Evolutionary conservation across 2,888 invertebrate genomes (phyloP).

Genomic region (Julus scanicus): DNA sequence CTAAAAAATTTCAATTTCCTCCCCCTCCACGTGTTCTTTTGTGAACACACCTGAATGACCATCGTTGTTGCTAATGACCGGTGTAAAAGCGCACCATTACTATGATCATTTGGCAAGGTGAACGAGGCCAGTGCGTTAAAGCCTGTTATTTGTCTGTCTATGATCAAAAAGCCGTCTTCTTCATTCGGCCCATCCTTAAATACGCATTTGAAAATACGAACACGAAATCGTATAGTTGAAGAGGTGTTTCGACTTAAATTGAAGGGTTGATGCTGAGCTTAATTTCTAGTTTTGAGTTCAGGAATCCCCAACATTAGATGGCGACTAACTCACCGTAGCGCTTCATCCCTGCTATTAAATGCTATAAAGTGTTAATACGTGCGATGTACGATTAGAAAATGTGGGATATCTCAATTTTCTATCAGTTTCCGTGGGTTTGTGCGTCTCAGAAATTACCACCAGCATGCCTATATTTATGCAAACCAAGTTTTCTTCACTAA

Average conservation of each 20-base stretch:
- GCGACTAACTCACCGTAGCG: neutral
- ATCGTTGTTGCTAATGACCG: slow-evolving; percentile 33
- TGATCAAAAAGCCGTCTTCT: slow-evolving; percentile 33
- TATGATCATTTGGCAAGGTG: slow-evolving; percentile 23
- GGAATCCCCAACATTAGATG: neutral
- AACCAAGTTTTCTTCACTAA: no score
- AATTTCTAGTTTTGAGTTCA: slow-evolving; percentile 33
- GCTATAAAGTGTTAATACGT: neutral
- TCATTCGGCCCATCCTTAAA: slow-evolving; percentile 23
- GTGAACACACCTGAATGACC: slow-evolving; percentile 31
- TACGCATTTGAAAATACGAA: neutral
- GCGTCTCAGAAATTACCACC: no score
- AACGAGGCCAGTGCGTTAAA: slow-evolving; percentile 19
- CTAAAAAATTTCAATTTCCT: neutral
- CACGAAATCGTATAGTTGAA: neutral
- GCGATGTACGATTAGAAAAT: neutral
- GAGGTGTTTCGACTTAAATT: slow-evolving; percentile 10
- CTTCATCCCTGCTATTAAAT: slow-evolving; percentile 18
- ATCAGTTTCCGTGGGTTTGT: no score
- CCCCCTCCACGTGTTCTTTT: neutral
- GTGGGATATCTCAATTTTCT: neutral
- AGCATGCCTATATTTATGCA: no score
- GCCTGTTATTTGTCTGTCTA: slow-evolving; percentile 33
- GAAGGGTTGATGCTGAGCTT: slow-evolving; percentile 21
- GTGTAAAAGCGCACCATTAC: neutral